Evolutionary conservation across 2,888 invertebrate genomes (phyloP).

Genomic region (Zelleria hepariella): DNA sequence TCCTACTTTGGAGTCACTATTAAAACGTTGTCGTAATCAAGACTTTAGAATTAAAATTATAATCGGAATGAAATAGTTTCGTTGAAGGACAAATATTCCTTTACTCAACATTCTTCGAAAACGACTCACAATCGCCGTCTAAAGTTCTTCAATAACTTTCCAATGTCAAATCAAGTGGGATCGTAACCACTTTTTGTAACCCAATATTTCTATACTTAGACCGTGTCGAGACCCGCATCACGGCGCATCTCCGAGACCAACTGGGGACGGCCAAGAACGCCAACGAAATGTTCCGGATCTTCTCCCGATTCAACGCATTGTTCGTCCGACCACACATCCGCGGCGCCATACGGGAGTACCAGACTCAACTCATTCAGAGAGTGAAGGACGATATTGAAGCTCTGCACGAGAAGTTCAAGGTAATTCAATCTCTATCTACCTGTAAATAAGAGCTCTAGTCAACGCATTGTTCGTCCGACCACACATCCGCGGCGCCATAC

Average conservation of each 20-base stretch:
- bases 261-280: constrained; percentile 99
- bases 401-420: constrained; percentile 98
- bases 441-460: too few relatives aligned
- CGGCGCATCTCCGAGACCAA: constrained; percentile 96
- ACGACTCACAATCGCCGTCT: too few relatives aligned
- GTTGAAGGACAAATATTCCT: too few relatives aligned
- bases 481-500: too few relatives aligned
- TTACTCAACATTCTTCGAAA: too few relatives aligned
- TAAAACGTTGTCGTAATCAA: too few relatives aligned
- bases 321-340: constrained; percentile 99
- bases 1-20: too few relatives aligned
- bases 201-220: constrained; percentile 50
- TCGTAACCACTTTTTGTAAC: not conserved
- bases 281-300: constrained; percentile 99
- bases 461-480: too few relatives aligned
- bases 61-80: too few relatives aligned
- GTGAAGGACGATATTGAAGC: constrained; percentile 99
- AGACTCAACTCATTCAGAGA: constrained; percentile 97
- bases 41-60: too few relatives aligned
- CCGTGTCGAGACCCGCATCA: constrained; percentile 97
- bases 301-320: constrained; percentile 97
- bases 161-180: too few relatives aligned
- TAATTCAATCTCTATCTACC: constrained; percentile 31
- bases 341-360: constrained; percentile 98
- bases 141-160: too few relatives aligned